phyloP scores from a whole-genome alignment of 2,888 invertebrate species.

The Drosophila diplacantha region DNA sequence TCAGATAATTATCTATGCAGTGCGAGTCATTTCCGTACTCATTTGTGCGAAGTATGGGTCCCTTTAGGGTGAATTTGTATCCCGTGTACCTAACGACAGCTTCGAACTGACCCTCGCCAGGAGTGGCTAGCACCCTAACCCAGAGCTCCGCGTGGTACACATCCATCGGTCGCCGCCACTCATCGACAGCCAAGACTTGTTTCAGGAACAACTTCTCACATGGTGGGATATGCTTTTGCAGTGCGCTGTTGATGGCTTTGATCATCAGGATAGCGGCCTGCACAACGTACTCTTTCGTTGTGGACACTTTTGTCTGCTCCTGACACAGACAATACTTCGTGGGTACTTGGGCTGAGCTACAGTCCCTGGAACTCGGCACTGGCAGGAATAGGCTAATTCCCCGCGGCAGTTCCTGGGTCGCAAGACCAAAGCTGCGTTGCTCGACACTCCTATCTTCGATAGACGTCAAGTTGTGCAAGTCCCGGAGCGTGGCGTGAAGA shows the following conservation, averaged over 20 bases:
- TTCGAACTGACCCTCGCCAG: conserved; percentile 48
- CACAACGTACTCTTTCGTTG: conserved; percentile 1
- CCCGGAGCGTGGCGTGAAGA: conserved; percentile 86
- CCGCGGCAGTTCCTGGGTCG: conserved; percentile 73
- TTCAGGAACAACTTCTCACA: conserved; percentile 31
- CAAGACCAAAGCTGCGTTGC: conserved; percentile 68
- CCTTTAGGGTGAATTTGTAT: conserved; percentile 20
- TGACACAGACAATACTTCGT: conserved; percentile 92
- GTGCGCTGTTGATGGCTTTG: conserved; percentile 38
- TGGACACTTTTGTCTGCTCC: background rate
- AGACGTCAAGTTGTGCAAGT: conserved; percentile 80
- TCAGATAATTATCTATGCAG: conserved; percentile 39
- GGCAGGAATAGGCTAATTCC: conserved; percentile 87
- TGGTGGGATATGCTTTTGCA: background rate
- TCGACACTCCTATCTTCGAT: conserved; percentile 77
- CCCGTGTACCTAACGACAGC: conserved; percentile 22
- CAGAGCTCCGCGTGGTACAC: conserved; percentile 20
- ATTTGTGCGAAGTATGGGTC: conserved; percentile 41
- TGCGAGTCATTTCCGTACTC: conserved; percentile 29
- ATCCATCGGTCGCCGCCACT: conserved; percentile 1
- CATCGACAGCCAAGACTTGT: conserved; percentile 19
- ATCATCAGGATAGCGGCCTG: conserved; percentile 45
- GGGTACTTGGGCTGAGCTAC: conserved; percentile 85
- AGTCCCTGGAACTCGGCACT: conserved; percentile 84
- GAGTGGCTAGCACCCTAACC: conserved; percentile 37